These are phyloP conservation scores for Vimba vimba DNA, from an alignment of 2,113 vertebrate genomes.

Conservation along the genomic window DNA sequence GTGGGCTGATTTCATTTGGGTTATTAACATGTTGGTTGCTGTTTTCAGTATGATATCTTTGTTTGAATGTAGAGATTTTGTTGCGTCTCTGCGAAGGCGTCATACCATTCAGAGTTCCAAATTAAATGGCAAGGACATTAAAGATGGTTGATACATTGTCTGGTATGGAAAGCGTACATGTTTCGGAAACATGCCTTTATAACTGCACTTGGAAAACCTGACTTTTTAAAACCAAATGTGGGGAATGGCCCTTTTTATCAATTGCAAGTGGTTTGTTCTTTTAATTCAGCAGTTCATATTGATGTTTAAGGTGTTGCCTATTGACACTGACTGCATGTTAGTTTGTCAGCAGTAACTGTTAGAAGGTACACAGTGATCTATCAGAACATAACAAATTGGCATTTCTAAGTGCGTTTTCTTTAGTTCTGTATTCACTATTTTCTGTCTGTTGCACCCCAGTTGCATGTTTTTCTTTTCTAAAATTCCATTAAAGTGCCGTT, in stretches of 20 bases:
- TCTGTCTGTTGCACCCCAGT: conserved; percentile 8
- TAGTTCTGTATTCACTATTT: background rate
- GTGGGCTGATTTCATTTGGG: conserved; percentile 22
- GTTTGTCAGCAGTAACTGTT: background rate
- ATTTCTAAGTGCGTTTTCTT: conserved; percentile 1
- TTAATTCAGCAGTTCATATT: background rate
- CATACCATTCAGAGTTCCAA: background rate
- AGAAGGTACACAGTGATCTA: background rate
- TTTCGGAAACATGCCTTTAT: background rate
- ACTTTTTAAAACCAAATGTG: background rate
- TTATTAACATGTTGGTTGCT: conserved; percentile 40
- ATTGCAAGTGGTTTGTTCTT: conserved; percentile 13
- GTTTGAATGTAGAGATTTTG: conserved; percentile 7
- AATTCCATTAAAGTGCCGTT: conserved; percentile 42
- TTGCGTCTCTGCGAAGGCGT: background rate
- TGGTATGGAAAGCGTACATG: background rate
- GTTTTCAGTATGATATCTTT: conserved; percentile 42
- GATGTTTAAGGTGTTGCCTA: background rate
- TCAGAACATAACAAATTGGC: conserved; percentile 21
- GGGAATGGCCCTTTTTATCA: background rate
- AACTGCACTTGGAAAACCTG: conserved; percentile 14
- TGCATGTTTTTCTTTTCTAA: conserved; percentile 38
- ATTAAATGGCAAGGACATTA: background rate
- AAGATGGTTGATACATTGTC: background rate
- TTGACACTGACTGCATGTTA: conserved; percentile 11